Conservation (phyloP, 2,888 invertebrate species). For the Eucriotettix oculatus region DNA sequence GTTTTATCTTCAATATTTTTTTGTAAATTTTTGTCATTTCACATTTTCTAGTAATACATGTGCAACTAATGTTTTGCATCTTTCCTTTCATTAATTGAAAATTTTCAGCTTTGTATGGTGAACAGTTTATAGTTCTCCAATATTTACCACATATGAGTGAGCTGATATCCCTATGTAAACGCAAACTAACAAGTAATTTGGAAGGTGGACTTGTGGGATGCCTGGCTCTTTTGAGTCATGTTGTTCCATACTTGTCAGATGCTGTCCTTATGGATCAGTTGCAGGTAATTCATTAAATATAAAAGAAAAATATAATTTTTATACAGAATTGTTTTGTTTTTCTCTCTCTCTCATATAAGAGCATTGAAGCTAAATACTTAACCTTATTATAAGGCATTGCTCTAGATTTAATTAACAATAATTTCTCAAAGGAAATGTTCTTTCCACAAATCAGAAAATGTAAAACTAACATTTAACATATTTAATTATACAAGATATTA, state of each 20-base stretch:
- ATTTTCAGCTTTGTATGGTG: conserved; percentile 58
- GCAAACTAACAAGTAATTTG: conserved; percentile 62
- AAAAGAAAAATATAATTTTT: neutral
- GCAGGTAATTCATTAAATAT: conserved; percentile 19
- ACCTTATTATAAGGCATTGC: too few relatives aligned
- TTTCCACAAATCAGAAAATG: too few relatives aligned
- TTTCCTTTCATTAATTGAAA: neutral
- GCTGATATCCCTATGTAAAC: conserved; percentile 60
- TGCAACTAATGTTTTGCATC: neutral
- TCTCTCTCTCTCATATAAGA: neutral
- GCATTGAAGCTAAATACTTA: too few relatives aligned
- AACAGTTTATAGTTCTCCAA: conserved; percentile 72
- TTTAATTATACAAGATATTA: too few relatives aligned
- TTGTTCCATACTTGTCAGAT: conserved; percentile 68
- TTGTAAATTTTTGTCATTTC: too few relatives aligned
- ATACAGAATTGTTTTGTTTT: neutral
- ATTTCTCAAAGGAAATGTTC: too few relatives aligned
- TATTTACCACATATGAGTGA: conserved; percentile 83
- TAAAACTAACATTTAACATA: too few relatives aligned
- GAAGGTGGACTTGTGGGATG: conserved; percentile 82
- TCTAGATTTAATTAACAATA: too few relatives aligned
- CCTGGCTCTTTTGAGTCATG: conserved; percentile 58
- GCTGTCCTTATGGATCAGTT: conserved; percentile 73
- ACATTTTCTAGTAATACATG: too few relatives aligned
- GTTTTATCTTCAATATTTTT: too few relatives aligned